These are phyloP conservation scores for Cephonodes hylas DNA, from an alignment of 2,888 invertebrate genomes.

Conservation along the genomic window DNA sequence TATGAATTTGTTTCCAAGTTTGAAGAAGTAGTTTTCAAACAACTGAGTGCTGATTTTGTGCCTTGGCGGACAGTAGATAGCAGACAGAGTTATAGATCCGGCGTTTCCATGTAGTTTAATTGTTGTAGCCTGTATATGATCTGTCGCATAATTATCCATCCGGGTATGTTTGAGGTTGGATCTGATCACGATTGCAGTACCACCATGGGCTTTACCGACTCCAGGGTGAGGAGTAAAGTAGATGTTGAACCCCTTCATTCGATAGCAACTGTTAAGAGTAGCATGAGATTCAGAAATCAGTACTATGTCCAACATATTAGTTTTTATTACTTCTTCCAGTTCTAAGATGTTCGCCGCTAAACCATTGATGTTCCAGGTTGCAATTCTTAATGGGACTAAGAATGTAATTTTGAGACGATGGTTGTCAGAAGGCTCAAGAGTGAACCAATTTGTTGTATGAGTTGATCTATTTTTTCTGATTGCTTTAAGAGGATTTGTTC, in stretches of 20 bases:
- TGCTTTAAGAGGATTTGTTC: slow-evolving; percentile 21
- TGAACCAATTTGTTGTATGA: slow-evolving; percentile 21
- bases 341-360: neutral
- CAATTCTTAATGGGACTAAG: neutral
- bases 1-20: neutral
- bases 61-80: slow-evolving; percentile 16
- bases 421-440: slow-evolving; percentile 8
- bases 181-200: slow-evolving; percentile 7
- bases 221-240: slow-evolving; percentile 23
- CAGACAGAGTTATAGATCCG: neutral
- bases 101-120: slow-evolving; percentile 1
- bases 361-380: neutral
- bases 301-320: neutral
- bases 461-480: slow-evolving; percentile 23
- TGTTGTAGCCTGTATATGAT: slow-evolving; percentile 17
- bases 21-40: neutral
- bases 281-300: neutral
- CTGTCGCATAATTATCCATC: slow-evolving; percentile 3
- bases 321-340: neutral
- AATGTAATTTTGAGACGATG: neutral
- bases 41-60: slow-evolving; percentile 2
- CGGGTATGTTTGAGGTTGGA: slow-evolving; percentile 10
- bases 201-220: slow-evolving; percentile 3
- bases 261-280: neutral
- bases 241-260: neutral